Evolutionary conservation across 1,140 invertebrate species (phyloP).

Genomic region (Drosophila melanogaster): DNA sequence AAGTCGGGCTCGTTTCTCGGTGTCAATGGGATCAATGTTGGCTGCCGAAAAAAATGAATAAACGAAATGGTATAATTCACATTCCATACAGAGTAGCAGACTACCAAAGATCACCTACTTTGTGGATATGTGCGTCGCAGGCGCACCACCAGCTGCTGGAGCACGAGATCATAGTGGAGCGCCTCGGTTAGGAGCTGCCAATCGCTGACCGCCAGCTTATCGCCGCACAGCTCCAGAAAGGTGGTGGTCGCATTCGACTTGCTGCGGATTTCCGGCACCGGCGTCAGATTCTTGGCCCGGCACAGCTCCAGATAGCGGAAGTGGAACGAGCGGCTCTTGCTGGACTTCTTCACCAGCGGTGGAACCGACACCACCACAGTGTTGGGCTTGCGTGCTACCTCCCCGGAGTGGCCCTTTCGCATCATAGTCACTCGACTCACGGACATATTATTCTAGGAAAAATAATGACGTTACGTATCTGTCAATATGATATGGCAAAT

Average conservation of each 20-base stretch:
- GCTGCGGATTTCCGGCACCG: constrained; percentile 67
- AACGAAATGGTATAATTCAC: neutral
- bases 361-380: constrained; percentile 42
- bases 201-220: constrained; percentile 87
- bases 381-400: constrained; percentile 31
- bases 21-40: constrained; percentile 86
- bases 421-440: constrained; percentile 11
- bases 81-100: too few relatives aligned
- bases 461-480: neutral
- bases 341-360: constrained; percentile 59
- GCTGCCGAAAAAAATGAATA: constrained; percentile 9
- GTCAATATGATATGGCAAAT: too few relatives aligned
- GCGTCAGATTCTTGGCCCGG: constrained; percentile 74
- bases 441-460: constrained; percentile 35
- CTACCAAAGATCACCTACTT: constrained; percentile 36
- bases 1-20: constrained; percentile 85
- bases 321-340: constrained; percentile 79
- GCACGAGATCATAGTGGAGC: constrained; percentile 86
- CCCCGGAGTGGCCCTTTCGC: constrained; percentile 18
- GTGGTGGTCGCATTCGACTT: constrained; percentile 84
- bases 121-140: constrained; percentile 76
- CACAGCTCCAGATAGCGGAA: constrained; percentile 80
- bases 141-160: constrained; percentile 86
- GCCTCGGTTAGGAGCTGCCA: constrained; percentile 88
- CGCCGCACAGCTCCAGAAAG: constrained; percentile 86